These are phyloP conservation scores for Nesoenas mayeri DNA, from an alignment of 2,113 vertebrate species.

Conservation along the genomic window DNA sequence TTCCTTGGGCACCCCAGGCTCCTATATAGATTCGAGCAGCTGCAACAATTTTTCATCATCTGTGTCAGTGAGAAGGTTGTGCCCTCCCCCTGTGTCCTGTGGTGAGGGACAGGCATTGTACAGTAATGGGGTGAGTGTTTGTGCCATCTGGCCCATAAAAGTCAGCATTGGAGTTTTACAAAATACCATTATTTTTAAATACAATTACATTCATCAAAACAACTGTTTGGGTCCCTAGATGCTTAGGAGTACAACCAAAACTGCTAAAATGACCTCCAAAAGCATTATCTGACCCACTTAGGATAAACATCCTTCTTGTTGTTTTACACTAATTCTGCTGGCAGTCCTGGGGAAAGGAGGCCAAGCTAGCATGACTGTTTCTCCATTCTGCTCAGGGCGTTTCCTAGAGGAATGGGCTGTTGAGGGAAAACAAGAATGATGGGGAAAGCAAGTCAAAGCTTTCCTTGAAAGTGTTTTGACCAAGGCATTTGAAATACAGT, in stretches of 20 bases:
- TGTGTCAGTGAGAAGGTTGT: background rate
- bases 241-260: background rate
- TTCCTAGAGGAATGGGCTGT: background rate
- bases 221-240: background rate
- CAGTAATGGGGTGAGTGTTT: background rate
- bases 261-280: background rate
- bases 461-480: constrained; percentile 47
- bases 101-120: background rate
- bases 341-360: background rate
- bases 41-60: background rate
- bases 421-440: background rate
- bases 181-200: background rate
- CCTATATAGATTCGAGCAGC: background rate
- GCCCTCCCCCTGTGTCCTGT: background rate
- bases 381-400: background rate
- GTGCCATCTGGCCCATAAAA: background rate
- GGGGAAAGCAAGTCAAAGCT: background rate
- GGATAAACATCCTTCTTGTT: background rate
- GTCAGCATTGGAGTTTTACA: background rate
- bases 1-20: background rate
- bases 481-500: background rate
- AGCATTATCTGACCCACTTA: background rate
- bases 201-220: background rate
- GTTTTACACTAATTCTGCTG: background rate
- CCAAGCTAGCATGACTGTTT: background rate